phyloP scores from a whole-genome alignment of 2,113 vertebrate species.

The Oncorhynchus tshawytscha region DNA sequence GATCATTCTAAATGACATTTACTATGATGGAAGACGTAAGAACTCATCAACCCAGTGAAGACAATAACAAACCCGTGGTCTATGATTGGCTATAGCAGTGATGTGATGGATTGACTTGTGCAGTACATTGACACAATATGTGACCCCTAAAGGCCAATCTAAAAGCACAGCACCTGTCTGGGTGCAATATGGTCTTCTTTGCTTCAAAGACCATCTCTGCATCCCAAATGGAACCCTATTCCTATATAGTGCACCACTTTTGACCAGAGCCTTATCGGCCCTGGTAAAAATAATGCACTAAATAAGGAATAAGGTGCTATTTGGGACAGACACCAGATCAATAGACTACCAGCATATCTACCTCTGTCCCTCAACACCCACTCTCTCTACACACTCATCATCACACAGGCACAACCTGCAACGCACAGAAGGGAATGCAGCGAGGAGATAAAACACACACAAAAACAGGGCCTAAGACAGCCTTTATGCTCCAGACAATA shows the following conservation, averaged over 20 bases:
- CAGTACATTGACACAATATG: background rate
- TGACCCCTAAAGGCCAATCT: constrained; percentile 1
- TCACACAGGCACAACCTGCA: background rate
- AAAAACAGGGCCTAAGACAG: background rate
- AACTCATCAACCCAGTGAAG: background rate
- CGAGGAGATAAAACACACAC: constrained; percentile 1
- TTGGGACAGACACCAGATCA: background rate
- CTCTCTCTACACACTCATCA: background rate
- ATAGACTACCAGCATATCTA: background rate
- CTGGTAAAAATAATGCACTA: no score
- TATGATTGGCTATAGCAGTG: background rate
- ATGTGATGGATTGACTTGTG: constrained; percentile 2
- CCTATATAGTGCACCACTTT: no score
- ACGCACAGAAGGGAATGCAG: background rate
- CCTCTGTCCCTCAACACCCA: background rate
- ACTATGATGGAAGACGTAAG: background rate
- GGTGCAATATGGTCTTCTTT: background rate
- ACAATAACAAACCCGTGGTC: background rate
- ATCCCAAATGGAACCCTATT: no score
- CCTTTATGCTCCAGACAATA: background rate
- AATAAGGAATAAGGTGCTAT: no score
- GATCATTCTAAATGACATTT: background rate
- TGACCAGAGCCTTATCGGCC: no score
- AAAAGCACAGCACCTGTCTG: background rate
- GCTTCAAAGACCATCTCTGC: background rate